These are phyloP conservation scores for Drosophila lacertosa DNA, from an alignment of 1,140 invertebrate species.

Conservation along the genomic window DNA sequence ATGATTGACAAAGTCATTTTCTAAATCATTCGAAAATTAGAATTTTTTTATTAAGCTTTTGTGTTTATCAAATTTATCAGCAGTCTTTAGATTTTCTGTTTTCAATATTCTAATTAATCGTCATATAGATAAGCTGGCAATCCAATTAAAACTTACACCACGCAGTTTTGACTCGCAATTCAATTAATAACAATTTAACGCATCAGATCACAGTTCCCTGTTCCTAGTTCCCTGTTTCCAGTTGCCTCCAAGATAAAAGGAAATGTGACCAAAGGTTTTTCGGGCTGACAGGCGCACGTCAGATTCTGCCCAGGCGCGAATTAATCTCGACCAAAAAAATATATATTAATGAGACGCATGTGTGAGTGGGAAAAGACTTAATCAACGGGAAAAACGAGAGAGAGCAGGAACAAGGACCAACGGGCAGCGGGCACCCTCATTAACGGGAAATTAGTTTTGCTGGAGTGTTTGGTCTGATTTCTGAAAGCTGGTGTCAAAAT, in stretches of 20 bases:
- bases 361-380: slow-evolving; percentile 63
- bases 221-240: not conserved
- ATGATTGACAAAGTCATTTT: too few species aligned
- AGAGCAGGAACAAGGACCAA: slow-evolving; percentile 18
- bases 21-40: too few species aligned
- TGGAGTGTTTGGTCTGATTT: slow-evolving; percentile 60
- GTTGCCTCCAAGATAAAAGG: slow-evolving; percentile 59
- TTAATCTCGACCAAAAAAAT: slow-evolving; percentile 75
- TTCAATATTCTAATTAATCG: slow-evolving; percentile 36
- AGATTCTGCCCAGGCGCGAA: slow-evolving; percentile 61
- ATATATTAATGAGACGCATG: slow-evolving; percentile 76
- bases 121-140: slow-evolving; percentile 37
- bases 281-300: slow-evolving; percentile 78
- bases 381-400: slow-evolving; percentile 45
- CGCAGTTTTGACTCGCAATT: slow-evolving; percentile 76
- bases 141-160: slow-evolving; percentile 69
- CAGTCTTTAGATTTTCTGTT: too few species aligned
- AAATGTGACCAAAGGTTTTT: slow-evolving; percentile 42
- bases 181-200: slow-evolving; percentile 83
- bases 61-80: too few species aligned
- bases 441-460: slow-evolving; percentile 80
- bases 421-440: slow-evolving; percentile 72
- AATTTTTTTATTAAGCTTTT: too few species aligned
- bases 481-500: slow-evolving; percentile 51
- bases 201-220: not conserved